A percentile compares a stretch with the other conserved stretches of the same genome.
Evolutionary conservation across 2,113 vertebrate species (phyloP).

Genomic region (Neotoma lepida): DNA sequence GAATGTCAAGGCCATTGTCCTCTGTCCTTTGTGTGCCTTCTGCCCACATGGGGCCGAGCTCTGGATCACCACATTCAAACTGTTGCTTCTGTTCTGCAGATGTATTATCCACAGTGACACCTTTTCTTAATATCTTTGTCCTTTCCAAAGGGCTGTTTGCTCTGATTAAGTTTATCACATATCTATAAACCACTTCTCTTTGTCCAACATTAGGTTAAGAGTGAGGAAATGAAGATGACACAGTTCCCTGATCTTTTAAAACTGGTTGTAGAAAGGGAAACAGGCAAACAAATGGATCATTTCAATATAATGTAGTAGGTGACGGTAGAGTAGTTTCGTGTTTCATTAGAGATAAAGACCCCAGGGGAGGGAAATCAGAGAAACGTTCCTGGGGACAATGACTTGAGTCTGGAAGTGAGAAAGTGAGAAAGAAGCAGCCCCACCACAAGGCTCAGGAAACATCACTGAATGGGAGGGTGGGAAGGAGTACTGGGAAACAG

Average conservation of each 20-base stretch:
- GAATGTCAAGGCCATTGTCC: neutral
- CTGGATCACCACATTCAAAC: neutral
- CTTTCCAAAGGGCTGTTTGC: neutral
- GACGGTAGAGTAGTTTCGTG: neutral
- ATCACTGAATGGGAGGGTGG: neutral
- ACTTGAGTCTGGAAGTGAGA: conserved; percentile 30
- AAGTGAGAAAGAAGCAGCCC: neutral
- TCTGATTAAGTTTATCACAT: neutral
- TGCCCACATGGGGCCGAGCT: neutral
- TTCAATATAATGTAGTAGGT: neutral
- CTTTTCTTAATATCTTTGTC: neutral
- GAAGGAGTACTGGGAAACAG: neutral
- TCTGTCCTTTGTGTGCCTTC: neutral
- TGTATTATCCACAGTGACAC: neutral
- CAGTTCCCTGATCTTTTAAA: neutral
- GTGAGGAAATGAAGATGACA: neutral
- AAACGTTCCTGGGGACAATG: conserved; percentile 6
- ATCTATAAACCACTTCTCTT: neutral
- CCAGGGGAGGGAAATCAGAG: neutral
- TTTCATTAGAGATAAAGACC: neutral
- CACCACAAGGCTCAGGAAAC: neutral
- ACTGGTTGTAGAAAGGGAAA: neutral
- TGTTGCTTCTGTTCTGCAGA: neutral
- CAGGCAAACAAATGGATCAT: neutral
- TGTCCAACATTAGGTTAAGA: neutral